phyloP scores from a whole-genome alignment of 2,113 vertebrate species.

The Paedocypris sp. region DNA sequence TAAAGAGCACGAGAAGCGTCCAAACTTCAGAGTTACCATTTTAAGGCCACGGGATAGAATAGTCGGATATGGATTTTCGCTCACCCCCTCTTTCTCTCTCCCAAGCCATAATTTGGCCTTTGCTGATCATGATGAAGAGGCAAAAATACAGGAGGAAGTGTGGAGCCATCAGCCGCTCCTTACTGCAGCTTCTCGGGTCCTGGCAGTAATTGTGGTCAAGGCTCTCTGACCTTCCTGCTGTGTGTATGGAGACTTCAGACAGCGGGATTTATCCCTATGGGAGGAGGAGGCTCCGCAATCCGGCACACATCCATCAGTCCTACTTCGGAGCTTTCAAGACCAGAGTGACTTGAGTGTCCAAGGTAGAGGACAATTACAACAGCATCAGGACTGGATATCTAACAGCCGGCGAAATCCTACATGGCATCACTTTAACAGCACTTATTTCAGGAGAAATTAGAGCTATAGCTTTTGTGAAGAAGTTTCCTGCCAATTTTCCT shows the following conservation, averaged over 20 bases:
- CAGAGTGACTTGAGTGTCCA: background rate
- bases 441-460: too few relatives aligned
- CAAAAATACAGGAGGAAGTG: slow-evolving; percentile 38
- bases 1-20: slow-evolving; percentile 10
- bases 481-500: too few relatives aligned
- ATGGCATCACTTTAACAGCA: background rate
- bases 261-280: slow-evolving; percentile 41
- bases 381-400: background rate
- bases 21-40: slow-evolving; percentile 12
- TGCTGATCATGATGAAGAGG: slow-evolving; percentile 24
- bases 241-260: slow-evolving; percentile 40
- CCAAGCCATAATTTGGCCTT: slow-evolving; percentile 39
- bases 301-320: background rate
- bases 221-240: slow-evolving; percentile 52
- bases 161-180: slow-evolving; percentile 49
- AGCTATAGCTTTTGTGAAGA: too few relatives aligned
- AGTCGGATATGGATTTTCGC: slow-evolving; percentile 11
- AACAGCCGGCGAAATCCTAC: background rate
- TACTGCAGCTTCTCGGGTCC: slow-evolving; percentile 50
- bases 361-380: background rate
- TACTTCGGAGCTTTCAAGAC: background rate
- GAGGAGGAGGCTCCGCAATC: slow-evolving; percentile 26
- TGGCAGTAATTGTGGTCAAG: slow-evolving; percentile 53
- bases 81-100: slow-evolving; percentile 20
- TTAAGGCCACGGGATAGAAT: slow-evolving; percentile 9